Base-by-base conservation (phyloP, 2,113 vertebrate genomes). In the Oreamnos americanus region DNA sequence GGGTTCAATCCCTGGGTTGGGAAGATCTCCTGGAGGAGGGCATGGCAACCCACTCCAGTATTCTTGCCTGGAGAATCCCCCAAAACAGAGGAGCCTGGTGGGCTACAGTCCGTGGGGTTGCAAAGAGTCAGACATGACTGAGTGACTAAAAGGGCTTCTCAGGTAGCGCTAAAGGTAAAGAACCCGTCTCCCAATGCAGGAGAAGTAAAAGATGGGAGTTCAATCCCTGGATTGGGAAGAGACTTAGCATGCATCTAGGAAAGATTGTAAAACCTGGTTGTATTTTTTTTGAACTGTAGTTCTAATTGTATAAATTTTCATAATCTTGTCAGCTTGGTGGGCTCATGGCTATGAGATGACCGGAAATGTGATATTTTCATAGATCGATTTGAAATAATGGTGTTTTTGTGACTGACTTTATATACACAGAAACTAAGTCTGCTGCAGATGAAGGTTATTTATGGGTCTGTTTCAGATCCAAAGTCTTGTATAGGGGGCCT, bases 381-480 rank as follows among this genome's bases (percentile, higher is more conserved):
- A 51, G 71, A 74, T 74, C 25, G 81, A 0, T 87, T 89, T 79
- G 55, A 91, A 93, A 81, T 53, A 78, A 19, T 91, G 71, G 30
- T 64, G 71, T 57, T 82, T 88, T 21, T 85, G 60, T 79, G 51
- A 49, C 47, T 93, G 81, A 45, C 28, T 94, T 79, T 94, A 62
- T 2, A 26, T 47, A 33, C 25, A 85, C 1, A 39, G 51, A 36
- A 47, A 26, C 81, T 90, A 49, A 92, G 25, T 87, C 55, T 43
- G 25, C 60, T 45, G n/a, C 28, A 74, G 71, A n/a, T 90, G n/a
- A 43, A 83, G 60, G 43, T 87, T 87, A 55, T 89, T 96, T 95
- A 78, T 88, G 64, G n/a, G 25, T 85, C 74, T 84, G 25, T 51
- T 97, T 96, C 47, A 43, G 81, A 91, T 87, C 39, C 90, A 91